A percentile compares a stretch with the other conserved stretches of the same genome.
Evolutionary conservation across 2,113 vertebrate genomes (phyloP).

Genomic region (Labeo rohita): DNA sequence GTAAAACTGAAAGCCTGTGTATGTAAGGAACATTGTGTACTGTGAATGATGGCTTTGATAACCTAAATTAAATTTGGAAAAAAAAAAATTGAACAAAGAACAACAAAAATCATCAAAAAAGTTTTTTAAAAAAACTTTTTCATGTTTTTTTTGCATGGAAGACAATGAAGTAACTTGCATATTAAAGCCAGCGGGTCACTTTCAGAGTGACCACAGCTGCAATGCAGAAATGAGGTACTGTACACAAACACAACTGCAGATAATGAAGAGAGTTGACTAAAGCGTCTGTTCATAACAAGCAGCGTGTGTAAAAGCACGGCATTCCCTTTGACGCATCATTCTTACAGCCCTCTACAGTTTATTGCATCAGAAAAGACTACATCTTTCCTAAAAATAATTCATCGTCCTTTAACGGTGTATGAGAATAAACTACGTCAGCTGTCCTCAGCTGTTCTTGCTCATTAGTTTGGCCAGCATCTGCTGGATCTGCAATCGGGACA

Average conservation of each 20-base stretch:
- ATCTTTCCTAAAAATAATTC: not conserved
- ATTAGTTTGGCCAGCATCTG: conserved; percentile 96
- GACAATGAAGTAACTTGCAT: conserved; percentile 30
- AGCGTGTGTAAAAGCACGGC: conserved; percentile 6
- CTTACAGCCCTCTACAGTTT: conserved; percentile 61
- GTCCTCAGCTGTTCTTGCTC: conserved; percentile 88
- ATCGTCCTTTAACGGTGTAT: not conserved
- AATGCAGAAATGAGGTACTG: not conserved
- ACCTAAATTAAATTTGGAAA: not conserved
- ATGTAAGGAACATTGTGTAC: not conserved
- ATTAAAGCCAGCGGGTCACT: conserved; percentile 15
- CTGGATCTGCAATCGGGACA: conserved; percentile 93
- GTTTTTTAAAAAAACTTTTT: not conserved
- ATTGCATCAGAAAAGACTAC: conserved; percentile 71
- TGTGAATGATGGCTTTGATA: not conserved
- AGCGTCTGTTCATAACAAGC: not conserved
- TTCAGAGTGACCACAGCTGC: not conserved
- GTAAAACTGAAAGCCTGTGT: not conserved
- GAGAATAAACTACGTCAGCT: conserved; percentile 9
- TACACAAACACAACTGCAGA: not conserved
- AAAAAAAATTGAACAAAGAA: not conserved
- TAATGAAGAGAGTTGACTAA: not conserved
- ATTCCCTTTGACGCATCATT: not conserved
- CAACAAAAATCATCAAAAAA: not conserved
- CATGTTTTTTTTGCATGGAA: conserved; percentile 24